phyloP scores from a whole-genome alignment of 2,113 vertebrate species.

The Procapra przewalskii region DNA sequence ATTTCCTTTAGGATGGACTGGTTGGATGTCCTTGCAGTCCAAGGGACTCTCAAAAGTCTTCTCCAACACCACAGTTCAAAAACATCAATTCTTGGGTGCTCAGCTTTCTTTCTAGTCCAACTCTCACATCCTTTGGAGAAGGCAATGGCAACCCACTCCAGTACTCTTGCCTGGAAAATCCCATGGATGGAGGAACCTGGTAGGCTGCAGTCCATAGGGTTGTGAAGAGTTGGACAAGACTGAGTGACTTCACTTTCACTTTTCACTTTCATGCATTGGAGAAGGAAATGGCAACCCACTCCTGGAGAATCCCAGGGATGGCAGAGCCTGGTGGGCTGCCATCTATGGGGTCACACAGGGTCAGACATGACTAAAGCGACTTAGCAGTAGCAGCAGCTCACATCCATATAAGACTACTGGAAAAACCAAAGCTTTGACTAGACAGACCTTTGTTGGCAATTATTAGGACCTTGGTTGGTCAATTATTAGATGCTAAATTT shows the following conservation, averaged over 20 bases:
- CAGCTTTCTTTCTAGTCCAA: not conserved
- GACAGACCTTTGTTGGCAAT: not conserved
- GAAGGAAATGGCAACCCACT: not conserved
- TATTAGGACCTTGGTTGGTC: not conserved
- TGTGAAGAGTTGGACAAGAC: accelerated
- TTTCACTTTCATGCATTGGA: not conserved
- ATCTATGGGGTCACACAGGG: not conserved
- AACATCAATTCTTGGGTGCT: not conserved
- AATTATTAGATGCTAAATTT: not conserved
- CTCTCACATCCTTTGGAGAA: not conserved
- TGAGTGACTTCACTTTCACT: not conserved
- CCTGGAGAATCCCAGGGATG: not conserved
- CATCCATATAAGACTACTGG: not conserved
- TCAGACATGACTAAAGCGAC: accelerated
- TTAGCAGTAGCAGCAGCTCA: not conserved
- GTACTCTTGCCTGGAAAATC: not conserved
- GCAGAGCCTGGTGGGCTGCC: not conserved
- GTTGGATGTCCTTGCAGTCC: not conserved
- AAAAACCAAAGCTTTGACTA: not conserved
- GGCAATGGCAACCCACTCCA: not conserved
- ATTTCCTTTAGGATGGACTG: not conserved
- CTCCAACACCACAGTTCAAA: not conserved
- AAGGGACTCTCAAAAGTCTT: not conserved
- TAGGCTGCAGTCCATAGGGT: not conserved
- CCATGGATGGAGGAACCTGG: not conserved